Evolutionary conservation across 2,113 vertebrate genomes (phyloP), one percentile per base, ranked within the genome.

Genomic region (Acanthochromis polyacanthus): DNA sequence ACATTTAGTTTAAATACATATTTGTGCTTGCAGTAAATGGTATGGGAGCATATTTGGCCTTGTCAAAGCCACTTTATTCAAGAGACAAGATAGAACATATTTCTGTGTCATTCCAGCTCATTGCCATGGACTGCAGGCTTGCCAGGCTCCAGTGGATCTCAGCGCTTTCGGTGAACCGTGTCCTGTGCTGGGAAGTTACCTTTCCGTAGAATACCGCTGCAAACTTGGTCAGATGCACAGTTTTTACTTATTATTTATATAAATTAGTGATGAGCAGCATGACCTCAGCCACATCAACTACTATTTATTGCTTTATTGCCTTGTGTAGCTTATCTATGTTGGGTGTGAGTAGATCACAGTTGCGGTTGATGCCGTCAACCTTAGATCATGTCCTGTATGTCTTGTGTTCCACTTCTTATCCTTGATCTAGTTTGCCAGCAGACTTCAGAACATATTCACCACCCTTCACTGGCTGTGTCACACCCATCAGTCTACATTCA

Each of bases 171-270:
- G 96, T 90, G 95, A 98, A 20, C 94, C 95, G 0, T 98, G 97
- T 75, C 96, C 95, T n/a, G 58, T 62, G 6, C 75, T 82, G 20
- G 95, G 96, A 80, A 99, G 94, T 85, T 99, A 98, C 89, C 92
- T 99, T 67, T 97, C 95, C 74, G 80, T 99, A 75, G 95, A 95
- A 1, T 98, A 98, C 80, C 93, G 89, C 89, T 99, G 97, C 93
- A 95, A 86, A 91, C 94, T 98, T 86, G 97, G 98, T 98, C 78
- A 61, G 69, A 88, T 46, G 16, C 32, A 36, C 10, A 5, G 19
- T 55, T 60, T 56, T 6, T 58, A 30, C 19, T 38, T 67, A n/a
- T 25, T 10, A 60, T n/a, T 52, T 56, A 17, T 82, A 25, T 51
- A 12, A 0, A 46, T 16, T 4, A 2, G 5, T 36, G 1, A 36